phyloP scores from a whole-genome alignment of 2,797 vertebrate genomes.

The Diglossa cyanea region DNA sequence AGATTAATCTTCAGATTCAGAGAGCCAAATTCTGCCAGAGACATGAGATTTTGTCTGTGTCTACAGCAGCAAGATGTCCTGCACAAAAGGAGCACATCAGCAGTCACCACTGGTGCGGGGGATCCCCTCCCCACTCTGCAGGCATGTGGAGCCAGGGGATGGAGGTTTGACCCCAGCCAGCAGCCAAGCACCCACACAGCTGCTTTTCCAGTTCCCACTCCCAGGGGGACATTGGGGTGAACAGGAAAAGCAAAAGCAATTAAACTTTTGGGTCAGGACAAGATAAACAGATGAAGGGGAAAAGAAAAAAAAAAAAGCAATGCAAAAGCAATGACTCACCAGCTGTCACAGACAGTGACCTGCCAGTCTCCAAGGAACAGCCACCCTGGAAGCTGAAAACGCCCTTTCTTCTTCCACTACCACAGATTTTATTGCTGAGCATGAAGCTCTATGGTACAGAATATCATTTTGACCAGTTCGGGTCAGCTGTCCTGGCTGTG shows the following conservation, averaged over 20 bases:
- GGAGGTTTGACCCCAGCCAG: not conserved
- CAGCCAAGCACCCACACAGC: not conserved
- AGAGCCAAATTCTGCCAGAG: not conserved
- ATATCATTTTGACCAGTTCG: not conserved
- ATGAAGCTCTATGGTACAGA: not conserved
- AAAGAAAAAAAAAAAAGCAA: no score
- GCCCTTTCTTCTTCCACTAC: not conserved
- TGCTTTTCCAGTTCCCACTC: not conserved
- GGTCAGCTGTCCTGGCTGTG: not conserved
- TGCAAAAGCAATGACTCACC: not conserved
- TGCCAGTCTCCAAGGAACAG: not conserved
- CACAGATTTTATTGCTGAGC: not conserved
- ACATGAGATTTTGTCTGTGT: not conserved
- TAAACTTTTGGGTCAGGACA: not conserved
- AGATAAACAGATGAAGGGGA: not conserved
- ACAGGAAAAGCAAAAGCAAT: not conserved
- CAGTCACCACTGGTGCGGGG: not conserved
- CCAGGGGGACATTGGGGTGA: not conserved
- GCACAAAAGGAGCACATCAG: not conserved
- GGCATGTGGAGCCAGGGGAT: not conserved
- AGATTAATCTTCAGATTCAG: not conserved
- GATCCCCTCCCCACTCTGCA: not conserved
- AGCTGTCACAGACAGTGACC: not conserved
- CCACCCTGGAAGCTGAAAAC: not conserved
- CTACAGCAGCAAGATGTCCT: not conserved